Base-by-base conservation (phyloP, 2,888 invertebrate genomes). In the Caenorhabditis sinica region DNA sequence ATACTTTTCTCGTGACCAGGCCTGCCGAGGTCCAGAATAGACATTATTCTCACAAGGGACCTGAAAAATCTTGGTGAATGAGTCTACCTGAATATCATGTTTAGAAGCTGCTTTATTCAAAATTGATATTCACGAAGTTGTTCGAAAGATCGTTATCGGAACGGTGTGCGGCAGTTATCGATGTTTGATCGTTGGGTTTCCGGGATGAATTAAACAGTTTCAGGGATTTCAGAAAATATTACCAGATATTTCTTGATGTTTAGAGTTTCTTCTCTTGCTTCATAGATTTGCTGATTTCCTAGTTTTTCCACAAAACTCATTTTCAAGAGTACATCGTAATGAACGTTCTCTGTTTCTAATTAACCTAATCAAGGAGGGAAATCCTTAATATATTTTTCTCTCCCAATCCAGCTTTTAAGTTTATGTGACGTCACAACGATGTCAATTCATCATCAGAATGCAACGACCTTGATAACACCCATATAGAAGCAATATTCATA, bases 391-490 rank as follows among this genome's bases (percentile, higher is more conserved):
- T 9, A 36, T 30, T 30, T 25, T n/a, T 28, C n/a, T 2, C 61
- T 43, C 49, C 15, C 20, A 3, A 33, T 51, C 68, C 68, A 60
- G 60, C 36, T 56, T 49, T 28, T 30, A 28, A 13, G 11, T 43
- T 28, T 49, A 61, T 72, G 8, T 72, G 60, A 72, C 72, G 72
- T 72, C 72, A 72, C 58, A 61, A 45, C 65, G 65, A 45, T 56
- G 25, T 56, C 75, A 69, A 75, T 65, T 75, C 56, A 65, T 75
- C 65, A 65, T 65, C 53, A 43, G 53, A 74, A 75, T 45, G 43
- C 43, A 69, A 77, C 71, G 77, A 71, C 77, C 69, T 79, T 79
- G 71, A 79, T 71, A 79, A 79, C 77, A 71, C 71, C 71, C 61
- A 51, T 40, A 40, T 68, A 61, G 58, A 69, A 43, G 66, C 66